Evolutionary conservation across 1,140 invertebrate genomes (phyloP).

Genomic region (Phocides pigmalion): DNA sequence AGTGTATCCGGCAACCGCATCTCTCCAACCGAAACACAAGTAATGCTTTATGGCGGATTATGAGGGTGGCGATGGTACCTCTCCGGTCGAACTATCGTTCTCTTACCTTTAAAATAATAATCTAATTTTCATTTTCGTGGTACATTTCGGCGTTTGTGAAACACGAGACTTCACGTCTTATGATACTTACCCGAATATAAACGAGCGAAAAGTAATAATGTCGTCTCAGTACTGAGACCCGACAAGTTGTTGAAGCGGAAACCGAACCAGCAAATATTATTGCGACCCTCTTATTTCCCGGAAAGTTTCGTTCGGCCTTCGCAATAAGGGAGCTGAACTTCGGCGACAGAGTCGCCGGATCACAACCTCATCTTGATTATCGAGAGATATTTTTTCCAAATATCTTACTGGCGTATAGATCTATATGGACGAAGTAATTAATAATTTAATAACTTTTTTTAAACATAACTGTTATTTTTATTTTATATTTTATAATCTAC

Average conservation of each 20-base stretch:
- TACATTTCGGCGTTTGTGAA: neutral
- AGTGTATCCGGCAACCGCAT: no score
- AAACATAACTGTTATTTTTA: no score
- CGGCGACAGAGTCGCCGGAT: neutral
- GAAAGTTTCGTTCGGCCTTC: slow-evolving; percentile 6
- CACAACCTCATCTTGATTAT: neutral
- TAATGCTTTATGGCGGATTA: no score
- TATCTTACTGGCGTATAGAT: neutral
- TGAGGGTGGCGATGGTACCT: no score
- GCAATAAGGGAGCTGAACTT: neutral
- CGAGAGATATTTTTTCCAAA: neutral
- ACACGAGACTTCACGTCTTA: neutral
- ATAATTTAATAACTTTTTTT: no score
- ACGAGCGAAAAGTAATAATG: slow-evolving; percentile 10
- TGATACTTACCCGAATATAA: neutral
- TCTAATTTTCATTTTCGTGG: neutral
- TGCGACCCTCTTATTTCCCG: slow-evolving; percentile 10
- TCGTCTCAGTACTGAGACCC: slow-evolving; percentile 7
- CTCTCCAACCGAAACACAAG: no score
- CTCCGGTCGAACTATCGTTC: no score
- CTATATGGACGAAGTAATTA: no score
- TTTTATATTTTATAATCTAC: no score
- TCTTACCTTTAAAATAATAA: no score
- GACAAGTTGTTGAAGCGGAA: slow-evolving; percentile 1
- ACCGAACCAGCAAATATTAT: slow-evolving; percentile 4